A percentile compares a stretch with the other conserved stretches of the same genome.
Conservation (phyloP, 2,113 vertebrate genomes). For the Nibea albiflora region DNA sequence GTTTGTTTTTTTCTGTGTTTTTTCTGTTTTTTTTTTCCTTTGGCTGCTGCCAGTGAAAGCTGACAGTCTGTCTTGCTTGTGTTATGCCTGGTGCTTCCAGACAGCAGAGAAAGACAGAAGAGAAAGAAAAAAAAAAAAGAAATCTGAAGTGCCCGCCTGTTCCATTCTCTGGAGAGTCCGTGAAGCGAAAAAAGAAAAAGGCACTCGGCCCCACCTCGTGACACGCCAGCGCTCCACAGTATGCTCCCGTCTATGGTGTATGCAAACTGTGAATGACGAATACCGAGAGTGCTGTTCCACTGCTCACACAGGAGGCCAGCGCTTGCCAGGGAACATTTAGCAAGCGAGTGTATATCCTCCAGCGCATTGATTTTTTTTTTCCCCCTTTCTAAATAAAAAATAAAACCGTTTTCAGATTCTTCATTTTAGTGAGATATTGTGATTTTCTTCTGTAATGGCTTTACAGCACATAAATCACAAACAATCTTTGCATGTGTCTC, state of each 20-base stretch:
- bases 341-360: slow-evolving; percentile 45
- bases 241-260: slow-evolving; percentile 66
- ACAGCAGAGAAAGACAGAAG: slow-evolving; percentile 27
- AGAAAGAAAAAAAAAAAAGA: not conserved
- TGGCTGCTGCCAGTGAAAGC: slow-evolving; percentile 12
- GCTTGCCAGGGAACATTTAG: slow-evolving; percentile 60
- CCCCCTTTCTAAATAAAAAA: slow-evolving; percentile 17
- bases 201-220: slow-evolving; percentile 59
- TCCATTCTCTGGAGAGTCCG: slow-evolving; percentile 52
- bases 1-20: slow-evolving; percentile 22
- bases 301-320: slow-evolving; percentile 60
- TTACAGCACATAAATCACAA: not conserved
- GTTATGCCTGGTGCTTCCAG: slow-evolving; percentile 46
- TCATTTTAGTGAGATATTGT: slow-evolving; percentile 3
- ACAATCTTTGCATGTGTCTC: not conserved
- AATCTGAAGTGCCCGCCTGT: slow-evolving; percentile 16
- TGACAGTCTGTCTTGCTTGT: slow-evolving; percentile 46
- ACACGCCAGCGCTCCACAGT: slow-evolving; percentile 55
- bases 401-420: not conserved
- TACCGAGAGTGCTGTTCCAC: slow-evolving; percentile 57
- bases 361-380: slow-evolving; percentile 34
- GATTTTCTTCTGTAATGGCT: slow-evolving; percentile 8
- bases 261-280: slow-evolving; percentile 76
- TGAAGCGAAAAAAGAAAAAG: slow-evolving; percentile 53
- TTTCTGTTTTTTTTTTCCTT: not conserved